Evolutionary conservation across 2,888 invertebrate species (phyloP).

Genomic region (Harpalus rufipes): DNA sequence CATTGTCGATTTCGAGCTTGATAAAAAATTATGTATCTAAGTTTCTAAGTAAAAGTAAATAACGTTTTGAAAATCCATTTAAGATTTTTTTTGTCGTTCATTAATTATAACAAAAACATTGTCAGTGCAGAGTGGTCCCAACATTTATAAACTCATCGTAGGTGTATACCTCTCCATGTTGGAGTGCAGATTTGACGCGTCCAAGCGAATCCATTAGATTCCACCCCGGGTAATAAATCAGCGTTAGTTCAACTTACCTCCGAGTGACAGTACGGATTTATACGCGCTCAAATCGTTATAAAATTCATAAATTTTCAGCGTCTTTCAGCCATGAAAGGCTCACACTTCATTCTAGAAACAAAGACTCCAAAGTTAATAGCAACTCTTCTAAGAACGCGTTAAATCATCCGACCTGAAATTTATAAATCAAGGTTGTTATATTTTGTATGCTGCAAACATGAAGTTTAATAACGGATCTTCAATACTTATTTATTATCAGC

Average conservation of each 20-base stretch:
- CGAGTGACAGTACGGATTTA: constrained; percentile 65
- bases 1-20: too few species aligned
- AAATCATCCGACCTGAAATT: constrained; percentile 19
- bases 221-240: constrained; percentile 54
- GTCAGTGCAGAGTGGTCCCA: not conserved
- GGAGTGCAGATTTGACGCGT: constrained; percentile 50
- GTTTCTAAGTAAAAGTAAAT: too few species aligned
- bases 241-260: constrained; percentile 57
- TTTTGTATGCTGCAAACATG: constrained; percentile 1
- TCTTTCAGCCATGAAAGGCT: constrained; percentile 58
- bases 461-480: not conserved
- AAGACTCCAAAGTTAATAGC: constrained; percentile 51
- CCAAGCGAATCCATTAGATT: constrained; percentile 59
- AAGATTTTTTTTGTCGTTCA: not conserved
- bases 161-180: not conserved
- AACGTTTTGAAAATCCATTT: not conserved
- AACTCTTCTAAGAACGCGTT: not conserved
- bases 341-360: constrained; percentile 39
- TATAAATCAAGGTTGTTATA: constrained; percentile 22
- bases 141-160: not conserved
- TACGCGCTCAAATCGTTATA: constrained; percentile 64
- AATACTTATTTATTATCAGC: not conserved
- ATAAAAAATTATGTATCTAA: too few species aligned
- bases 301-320: constrained; percentile 67
- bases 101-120: not conserved